These are phyloP conservation scores for Trissoscelio sp. DNA, from an alignment of 2,888 invertebrate species.

Conservation along the genomic window DNA sequence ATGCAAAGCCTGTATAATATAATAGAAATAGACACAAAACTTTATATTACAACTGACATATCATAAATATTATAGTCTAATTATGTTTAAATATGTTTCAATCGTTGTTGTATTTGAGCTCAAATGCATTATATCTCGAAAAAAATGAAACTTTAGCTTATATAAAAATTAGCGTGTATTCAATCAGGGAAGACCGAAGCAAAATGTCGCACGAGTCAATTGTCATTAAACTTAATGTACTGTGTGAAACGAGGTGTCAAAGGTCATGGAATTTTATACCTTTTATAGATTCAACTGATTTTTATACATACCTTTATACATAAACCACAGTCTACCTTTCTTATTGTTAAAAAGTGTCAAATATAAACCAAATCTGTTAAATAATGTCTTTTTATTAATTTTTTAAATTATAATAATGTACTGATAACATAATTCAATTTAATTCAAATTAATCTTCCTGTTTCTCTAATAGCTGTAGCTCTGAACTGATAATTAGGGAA, in stretches of 20 bases:
- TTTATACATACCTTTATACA: conserved; percentile 37
- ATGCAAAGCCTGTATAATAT: conserved; percentile 47
- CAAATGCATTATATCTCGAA: conserved; percentile 34
- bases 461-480: too few relatives aligned
- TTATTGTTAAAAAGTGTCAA: conserved; percentile 19
- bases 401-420: background rate
- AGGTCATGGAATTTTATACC: conserved; percentile 24
- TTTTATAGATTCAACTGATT: conserved; percentile 36
- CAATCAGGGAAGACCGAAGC: conserved; percentile 18
- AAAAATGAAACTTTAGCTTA: conserved; percentile 24
- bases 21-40: conserved; percentile 47
- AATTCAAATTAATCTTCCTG: too few relatives aligned
- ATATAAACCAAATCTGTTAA: background rate
- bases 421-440: background rate
- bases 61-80: conserved; percentile 47
- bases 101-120: conserved; percentile 45
- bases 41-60: conserved; percentile 56
- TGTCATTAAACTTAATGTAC: conserved; percentile 6
- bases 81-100: conserved; percentile 42
- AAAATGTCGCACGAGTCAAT: conserved; percentile 27
- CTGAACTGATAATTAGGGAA: background rate
- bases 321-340: background rate
- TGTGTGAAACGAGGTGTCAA: conserved; percentile 26
- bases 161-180: conserved; percentile 22
- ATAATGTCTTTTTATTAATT: background rate